Evolutionary conservation across 2,888 invertebrate genomes (phyloP), one percentile per base, ranked within the genome.

Genomic region (Dasypogon diadema): DNA sequence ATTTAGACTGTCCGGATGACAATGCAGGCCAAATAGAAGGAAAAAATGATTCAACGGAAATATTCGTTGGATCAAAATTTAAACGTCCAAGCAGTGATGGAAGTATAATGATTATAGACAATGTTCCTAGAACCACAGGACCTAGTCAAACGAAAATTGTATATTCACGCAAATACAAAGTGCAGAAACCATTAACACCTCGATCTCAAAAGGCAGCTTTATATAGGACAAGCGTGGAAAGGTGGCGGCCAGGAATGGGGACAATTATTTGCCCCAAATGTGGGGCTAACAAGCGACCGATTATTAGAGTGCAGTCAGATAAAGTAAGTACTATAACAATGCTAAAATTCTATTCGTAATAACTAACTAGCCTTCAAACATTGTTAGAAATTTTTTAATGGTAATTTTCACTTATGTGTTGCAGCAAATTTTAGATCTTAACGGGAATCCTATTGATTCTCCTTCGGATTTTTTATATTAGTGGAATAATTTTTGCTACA

Each of bases 211-310:
- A 30, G 16, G 46, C 55, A n/a, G 65, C 54, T 48, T 58, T 79
- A 63, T 85, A 83, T 79, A 82, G 80, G 54, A 80, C 81, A 0
- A 84, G 84, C 8, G 82, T 86, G 12, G 83, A 84, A 34, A 83
- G 82, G 74, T 86, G 86, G 86, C 78, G 80, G 0, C 83, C 85
- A 4, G 82, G 82, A 0, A 81, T 81, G 21, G 84, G 84, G 2
- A 79, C 78, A 26, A 83, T 86, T n/a, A 82, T 80, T 18, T 86
- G 86, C 30, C 86, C 86, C 0, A 80, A 80, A 37, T 86, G 86
- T 75, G 82, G 84, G 48, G 68, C 76, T 74, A 81, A 78, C 42
- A 82, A 82, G 3, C 79, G 81, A 0, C 86, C 86, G 0, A 22
- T 83, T 18, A 81, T 86, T 8, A 81, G 81, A 75, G 79, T 82